phyloP scores from a whole-genome alignment of 2,888 invertebrate species.

The Eudasyphora cyanicolor region DNA sequence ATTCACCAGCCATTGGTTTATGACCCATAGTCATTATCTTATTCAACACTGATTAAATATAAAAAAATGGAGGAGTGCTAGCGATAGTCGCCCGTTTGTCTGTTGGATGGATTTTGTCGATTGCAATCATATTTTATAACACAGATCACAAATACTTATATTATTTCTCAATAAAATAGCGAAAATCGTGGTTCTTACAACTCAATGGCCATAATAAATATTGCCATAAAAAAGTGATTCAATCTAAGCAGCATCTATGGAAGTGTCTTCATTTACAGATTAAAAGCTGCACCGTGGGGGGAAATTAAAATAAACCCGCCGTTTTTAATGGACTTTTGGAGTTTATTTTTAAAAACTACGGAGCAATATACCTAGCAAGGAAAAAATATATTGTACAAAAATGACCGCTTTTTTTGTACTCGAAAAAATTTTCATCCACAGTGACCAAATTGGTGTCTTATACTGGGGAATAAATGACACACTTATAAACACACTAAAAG shows the following conservation, averaged over 20 bases:
- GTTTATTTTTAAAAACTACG: too few relatives aligned
- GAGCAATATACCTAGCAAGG: too few relatives aligned
- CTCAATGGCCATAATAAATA: background rate
- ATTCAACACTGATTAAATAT: conserved; percentile 20
- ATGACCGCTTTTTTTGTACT: too few relatives aligned
- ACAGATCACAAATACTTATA: conserved; percentile 8
- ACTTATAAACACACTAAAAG: too few relatives aligned
- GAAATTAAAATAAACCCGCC: too few relatives aligned
- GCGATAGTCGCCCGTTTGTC: conserved; percentile 48
- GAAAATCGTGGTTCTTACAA: background rate
- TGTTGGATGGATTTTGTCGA: conserved; percentile 21
- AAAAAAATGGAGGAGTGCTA: too few relatives aligned
- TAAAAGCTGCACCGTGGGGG: too few relatives aligned
- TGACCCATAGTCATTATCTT: background rate
- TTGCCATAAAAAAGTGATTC: background rate
- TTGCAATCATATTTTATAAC: background rate
- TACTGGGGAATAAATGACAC: too few relatives aligned
- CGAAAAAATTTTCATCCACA: too few relatives aligned
- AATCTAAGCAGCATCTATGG: background rate
- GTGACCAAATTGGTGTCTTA: too few relatives aligned
- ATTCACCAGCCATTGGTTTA: background rate
- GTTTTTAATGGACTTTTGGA: too few relatives aligned
- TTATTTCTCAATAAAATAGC: conserved; percentile 5
- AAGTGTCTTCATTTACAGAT: conserved; percentile 6
- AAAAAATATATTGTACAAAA: too few relatives aligned